Conservation (phyloP, 30 jellyfish, hydroid and myxozoan genomes). For the Turritopsis dohrnii region DNA sequence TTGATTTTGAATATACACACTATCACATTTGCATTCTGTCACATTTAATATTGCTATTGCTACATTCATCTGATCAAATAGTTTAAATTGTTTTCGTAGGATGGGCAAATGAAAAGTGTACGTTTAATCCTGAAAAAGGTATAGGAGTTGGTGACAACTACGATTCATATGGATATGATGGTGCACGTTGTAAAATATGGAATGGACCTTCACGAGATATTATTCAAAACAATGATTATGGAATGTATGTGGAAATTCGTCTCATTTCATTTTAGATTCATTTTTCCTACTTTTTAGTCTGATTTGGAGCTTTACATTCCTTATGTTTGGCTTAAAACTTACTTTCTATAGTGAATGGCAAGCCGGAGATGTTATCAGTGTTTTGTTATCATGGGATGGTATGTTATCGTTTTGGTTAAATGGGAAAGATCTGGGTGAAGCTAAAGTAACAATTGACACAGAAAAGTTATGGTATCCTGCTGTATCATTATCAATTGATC, state of each 20-base stretch:
- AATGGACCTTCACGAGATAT: slow-evolving; percentile 63
- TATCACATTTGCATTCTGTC: no score
- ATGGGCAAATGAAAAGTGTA: slow-evolving; percentile 51
- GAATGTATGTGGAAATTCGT: slow-evolving; percentile 41
- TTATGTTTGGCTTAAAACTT: background rate
- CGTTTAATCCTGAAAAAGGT: slow-evolving; percentile 56
- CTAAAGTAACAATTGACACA: slow-evolving; percentile 45
- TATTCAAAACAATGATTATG: slow-evolving; percentile 42
- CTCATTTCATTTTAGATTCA: no score
- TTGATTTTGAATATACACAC: background rate
- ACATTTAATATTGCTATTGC: no score
- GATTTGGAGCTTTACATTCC: background rate
- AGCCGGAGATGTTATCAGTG: slow-evolving; percentile 67
- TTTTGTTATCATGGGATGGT: slow-evolving; percentile 73
- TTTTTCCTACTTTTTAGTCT: no score
- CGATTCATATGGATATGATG: slow-evolving; percentile 73
- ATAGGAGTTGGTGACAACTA: slow-evolving; percentile 77
- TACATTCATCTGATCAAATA: no score
- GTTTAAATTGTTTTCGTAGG: slow-evolving; percentile 36
- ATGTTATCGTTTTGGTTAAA: slow-evolving; percentile 72
- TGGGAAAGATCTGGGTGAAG: slow-evolving; percentile 85
- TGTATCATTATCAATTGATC: slow-evolving; percentile 57
- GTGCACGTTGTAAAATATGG: slow-evolving; percentile 72
- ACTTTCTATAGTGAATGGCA: slow-evolving; percentile 58
- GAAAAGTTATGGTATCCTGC: slow-evolving; percentile 71